Conservation (phyloP, 37 sponge, comb jelly and placozoan species). For the Spongia lamella region DNA sequence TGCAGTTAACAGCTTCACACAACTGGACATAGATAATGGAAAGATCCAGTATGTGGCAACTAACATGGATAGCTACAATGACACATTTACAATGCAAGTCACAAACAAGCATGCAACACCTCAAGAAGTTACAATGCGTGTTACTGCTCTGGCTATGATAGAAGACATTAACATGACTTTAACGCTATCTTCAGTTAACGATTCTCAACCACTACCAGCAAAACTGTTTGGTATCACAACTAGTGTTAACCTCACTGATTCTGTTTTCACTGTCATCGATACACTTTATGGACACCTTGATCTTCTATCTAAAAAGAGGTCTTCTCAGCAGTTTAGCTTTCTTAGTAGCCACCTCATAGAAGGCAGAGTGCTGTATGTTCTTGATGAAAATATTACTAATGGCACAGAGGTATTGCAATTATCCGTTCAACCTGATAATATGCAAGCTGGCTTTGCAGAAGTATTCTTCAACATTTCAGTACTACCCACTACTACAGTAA, state of each 20-base stretch:
- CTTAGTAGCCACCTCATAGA: no score
- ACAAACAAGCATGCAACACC: background rate
- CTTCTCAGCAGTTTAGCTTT: no score
- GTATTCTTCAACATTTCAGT: background rate
- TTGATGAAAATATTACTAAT: no score
- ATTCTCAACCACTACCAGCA: constrained; percentile 5
- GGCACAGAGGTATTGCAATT: no score
- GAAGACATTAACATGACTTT: background rate
- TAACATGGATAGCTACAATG: background rate
- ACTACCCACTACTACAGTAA: no score
- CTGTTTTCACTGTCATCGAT: constrained; percentile 1
- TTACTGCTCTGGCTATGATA: background rate
- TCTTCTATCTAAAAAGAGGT: no score
- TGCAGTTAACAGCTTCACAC: no score
- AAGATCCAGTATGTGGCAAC: background rate
- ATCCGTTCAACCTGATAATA: no score
- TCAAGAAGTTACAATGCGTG: background rate
- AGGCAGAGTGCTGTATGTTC: no score
- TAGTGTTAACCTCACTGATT: constrained; percentile 1
- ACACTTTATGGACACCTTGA: background rate
- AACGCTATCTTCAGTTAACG: background rate
- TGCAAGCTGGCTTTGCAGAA: no score
- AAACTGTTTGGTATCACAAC: constrained; percentile 5
- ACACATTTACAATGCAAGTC: constrained; percentile 16
- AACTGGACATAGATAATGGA: background rate